A percentile compares a stretch with the other conserved stretches of the same genome.
phyloP scores from a whole-genome alignment of 2,888 invertebrate genomes.

The Sarcophaga variegata region DNA sequence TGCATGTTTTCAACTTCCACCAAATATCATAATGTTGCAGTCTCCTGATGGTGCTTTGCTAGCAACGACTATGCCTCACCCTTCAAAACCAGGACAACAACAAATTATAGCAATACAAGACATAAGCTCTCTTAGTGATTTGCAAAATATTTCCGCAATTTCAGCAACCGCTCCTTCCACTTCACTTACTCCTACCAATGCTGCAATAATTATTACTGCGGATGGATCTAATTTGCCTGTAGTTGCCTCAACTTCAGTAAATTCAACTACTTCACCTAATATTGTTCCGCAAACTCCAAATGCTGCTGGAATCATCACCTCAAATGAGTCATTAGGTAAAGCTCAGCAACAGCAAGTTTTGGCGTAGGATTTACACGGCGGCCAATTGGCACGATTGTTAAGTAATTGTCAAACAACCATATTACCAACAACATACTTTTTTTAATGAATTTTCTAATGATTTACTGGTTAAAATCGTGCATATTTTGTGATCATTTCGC shows the following conservation, averaged over 20 bases:
- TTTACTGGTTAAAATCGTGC: not conserved
- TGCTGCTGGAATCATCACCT: slow-evolving; percentile 28
- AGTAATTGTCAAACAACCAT: slow-evolving; percentile 77
- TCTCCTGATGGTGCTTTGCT: slow-evolving; percentile 77
- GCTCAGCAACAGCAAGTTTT: slow-evolving; percentile 74
- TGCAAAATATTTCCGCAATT: slow-evolving; percentile 57
- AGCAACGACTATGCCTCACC: slow-evolving; percentile 73
- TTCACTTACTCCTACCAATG: slow-evolving; percentile 3
- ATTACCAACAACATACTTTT: slow-evolving; percentile 79
- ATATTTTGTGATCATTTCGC: not conserved
- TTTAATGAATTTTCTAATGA: slow-evolving; percentile 69
- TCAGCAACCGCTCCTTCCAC: slow-evolving; percentile 53
- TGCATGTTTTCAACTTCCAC: slow-evolving; percentile 78
- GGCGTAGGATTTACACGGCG: slow-evolving; percentile 80
- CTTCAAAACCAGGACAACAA: slow-evolving; percentile 70
- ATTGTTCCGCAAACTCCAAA: slow-evolving; percentile 44
- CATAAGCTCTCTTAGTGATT: slow-evolving; percentile 69
- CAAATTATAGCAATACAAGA: slow-evolving; percentile 77
- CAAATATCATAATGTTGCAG: slow-evolving; percentile 78
- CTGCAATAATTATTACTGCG: not conserved
- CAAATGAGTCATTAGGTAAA: slow-evolving; percentile 70
- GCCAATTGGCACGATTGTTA: slow-evolving; percentile 80
- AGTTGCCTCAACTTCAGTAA: slow-evolving; percentile 55
- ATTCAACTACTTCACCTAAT: slow-evolving; percentile 29
- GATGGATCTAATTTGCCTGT: slow-evolving; percentile 70